Evolutionary conservation across 2,797 vertebrate genomes (phyloP).

Genomic region (Astyanax mexicanus): DNA sequence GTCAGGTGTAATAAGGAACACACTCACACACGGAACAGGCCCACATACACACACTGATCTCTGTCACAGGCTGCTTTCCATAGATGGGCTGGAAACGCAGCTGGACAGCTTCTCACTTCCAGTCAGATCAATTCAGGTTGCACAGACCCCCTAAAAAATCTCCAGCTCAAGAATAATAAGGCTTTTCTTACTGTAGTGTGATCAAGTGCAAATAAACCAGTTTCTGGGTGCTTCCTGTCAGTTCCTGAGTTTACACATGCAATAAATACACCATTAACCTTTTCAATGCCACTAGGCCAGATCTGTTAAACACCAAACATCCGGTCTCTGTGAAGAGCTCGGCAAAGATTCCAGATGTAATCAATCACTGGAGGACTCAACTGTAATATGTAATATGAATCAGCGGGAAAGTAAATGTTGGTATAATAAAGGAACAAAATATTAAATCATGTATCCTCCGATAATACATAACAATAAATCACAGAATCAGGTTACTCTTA

Average conservation of each 20-base stretch:
- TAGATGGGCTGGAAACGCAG: conserved; percentile 60
- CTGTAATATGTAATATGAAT: background rate
- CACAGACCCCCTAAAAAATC: conserved; percentile 30
- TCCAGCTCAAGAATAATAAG: background rate
- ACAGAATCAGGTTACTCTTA: background rate
- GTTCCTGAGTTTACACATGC: background rate
- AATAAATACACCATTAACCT: conserved; percentile 47
- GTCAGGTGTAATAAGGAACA: conserved; percentile 38
- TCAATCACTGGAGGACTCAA: background rate
- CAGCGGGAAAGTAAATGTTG: background rate
- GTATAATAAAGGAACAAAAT: background rate
- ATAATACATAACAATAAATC: background rate
- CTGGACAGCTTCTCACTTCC: conserved; percentile 19
- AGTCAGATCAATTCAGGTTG: conserved; percentile 37
- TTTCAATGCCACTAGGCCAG: background rate
- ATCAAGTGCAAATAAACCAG: conserved; percentile 2
- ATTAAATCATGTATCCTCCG: background rate
- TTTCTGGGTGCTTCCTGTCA: conserved; percentile 10
- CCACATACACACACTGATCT: conserved; percentile 33
- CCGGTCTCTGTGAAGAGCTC: background rate
- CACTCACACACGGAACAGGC: conserved; percentile 13
- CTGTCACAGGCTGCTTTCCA: conserved; percentile 49
- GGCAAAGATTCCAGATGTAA: conserved; percentile 7
- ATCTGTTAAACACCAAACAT: conserved; percentile 5
- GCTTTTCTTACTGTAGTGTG: background rate